Conservation (phyloP, 2,888 invertebrate genomes). For the Drosophila meridiana region DNA sequence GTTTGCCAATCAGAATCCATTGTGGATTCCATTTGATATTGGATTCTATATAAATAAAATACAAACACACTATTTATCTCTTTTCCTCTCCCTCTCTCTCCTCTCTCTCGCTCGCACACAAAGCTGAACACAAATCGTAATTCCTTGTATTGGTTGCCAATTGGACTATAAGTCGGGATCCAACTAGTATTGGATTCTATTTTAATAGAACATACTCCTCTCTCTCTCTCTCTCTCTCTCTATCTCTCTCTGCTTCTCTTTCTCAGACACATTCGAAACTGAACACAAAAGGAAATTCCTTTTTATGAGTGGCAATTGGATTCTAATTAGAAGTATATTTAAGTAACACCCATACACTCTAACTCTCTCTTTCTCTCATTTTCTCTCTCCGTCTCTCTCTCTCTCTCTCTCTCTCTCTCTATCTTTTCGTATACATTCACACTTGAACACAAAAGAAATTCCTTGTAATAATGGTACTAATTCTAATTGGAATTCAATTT, state of each 20-base stretch:
- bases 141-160: neutral
- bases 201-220: neutral
- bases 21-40: neutral
- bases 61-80: neutral
- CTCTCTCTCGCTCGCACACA: neutral
- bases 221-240: neutral
- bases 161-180: neutral
- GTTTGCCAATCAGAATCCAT: slow-evolving; percentile 18
- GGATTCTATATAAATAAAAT: neutral
- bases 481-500: neutral
- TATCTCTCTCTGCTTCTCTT: too few species aligned
- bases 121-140: neutral
- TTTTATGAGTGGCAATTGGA: neutral
- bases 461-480: too few species aligned
- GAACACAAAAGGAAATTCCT: neutral
- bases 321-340: neutral
- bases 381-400: neutral
- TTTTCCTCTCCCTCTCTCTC: neutral
- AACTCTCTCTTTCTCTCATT: neutral
- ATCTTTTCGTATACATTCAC: neutral
- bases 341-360: too few species aligned
- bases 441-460: too few species aligned
- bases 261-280: too few species aligned
- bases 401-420: neutral
- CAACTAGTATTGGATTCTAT: neutral